These are phyloP conservation scores for Gallinago media DNA, from an alignment of 2,113 vertebrate species.

Conservation along the genomic window DNA sequence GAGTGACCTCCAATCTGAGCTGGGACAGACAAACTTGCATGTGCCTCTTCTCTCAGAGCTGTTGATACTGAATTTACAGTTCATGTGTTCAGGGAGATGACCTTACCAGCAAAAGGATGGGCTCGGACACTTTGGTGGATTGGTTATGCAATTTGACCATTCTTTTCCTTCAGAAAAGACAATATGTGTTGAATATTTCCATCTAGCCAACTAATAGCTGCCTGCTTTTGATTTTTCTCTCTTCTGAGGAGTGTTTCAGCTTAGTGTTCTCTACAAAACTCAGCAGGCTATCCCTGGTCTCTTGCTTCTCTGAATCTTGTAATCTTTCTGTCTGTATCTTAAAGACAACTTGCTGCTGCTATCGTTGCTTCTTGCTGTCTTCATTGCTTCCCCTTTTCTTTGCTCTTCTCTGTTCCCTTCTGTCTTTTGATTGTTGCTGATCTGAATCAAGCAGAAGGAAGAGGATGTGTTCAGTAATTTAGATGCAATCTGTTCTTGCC, in stretches of 20 bases:
- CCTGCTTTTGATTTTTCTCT: background rate
- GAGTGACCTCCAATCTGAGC: background rate
- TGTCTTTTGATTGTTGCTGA: background rate
- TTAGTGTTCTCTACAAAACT: background rate
- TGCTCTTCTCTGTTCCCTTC: background rate
- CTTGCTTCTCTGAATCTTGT: background rate
- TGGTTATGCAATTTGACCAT: background rate
- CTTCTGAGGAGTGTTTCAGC: background rate
- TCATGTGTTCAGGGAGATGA: background rate
- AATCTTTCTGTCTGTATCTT: background rate
- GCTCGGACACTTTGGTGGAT: background rate
- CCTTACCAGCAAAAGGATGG: background rate
- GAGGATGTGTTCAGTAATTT: background rate
- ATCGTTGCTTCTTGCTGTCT: background rate
- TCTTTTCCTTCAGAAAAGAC: background rate
- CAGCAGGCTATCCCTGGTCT: background rate
- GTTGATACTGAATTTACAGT: background rate
- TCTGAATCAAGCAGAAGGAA: background rate
- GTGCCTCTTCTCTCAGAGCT: background rate
- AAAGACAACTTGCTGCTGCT: background rate
- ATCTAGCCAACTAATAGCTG: background rate
- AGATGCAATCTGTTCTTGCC: background rate
- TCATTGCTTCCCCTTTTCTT: background rate
- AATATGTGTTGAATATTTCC: background rate
- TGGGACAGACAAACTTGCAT: rapidly evolving